Percentiles rank a stretch among this genome's conserved stretches.
Evolutionary conservation across 2,797 vertebrate species (phyloP).

Genomic region (Rhinogobio ventralis): DNA sequence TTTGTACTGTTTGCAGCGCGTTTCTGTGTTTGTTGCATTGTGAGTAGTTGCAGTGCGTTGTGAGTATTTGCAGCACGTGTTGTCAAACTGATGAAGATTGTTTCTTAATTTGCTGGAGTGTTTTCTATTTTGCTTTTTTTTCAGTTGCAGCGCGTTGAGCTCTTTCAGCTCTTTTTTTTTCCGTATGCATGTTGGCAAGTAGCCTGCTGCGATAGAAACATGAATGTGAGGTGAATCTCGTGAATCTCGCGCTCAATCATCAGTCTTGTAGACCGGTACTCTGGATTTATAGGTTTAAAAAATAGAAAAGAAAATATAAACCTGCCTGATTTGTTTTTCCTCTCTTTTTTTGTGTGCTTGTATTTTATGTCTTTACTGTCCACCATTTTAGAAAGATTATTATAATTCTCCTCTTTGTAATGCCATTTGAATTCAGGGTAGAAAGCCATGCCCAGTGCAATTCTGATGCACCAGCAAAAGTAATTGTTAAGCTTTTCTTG

Average conservation of each 20-base stretch:
- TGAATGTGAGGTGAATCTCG: not conserved
- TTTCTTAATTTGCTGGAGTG: no score
- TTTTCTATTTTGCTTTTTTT: not conserved
- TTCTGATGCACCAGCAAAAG: constrained; percentile 26
- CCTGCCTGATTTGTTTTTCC: constrained; percentile 8
- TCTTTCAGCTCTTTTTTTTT: not conserved
- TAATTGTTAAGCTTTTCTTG: constrained; percentile 51
- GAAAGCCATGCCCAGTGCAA: constrained; percentile 32
- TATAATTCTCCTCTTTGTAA: constrained; percentile 19
- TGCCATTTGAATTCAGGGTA: constrained; percentile 23
- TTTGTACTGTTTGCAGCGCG: not conserved
- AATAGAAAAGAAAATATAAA: not conserved
- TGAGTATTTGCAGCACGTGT: not conserved
- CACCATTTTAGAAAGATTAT: constrained; percentile 19
- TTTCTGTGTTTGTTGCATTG: not conserved
- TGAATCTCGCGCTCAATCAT: not conserved
- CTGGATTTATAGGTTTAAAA: not conserved
- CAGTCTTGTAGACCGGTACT: not conserved
- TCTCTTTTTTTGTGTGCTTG: not conserved
- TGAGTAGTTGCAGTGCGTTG: not conserved
- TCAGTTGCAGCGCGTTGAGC: not conserved
- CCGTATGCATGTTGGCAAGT: constrained; percentile 1
- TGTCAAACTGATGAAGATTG: no score
- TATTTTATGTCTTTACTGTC: constrained; percentile 15
- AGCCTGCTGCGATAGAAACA: not conserved